Percentiles rank a stretch among this genome's conserved stretches.
These are phyloP conservation scores for Acromyrmex heyeri DNA, from an alignment of 1,140 invertebrate genomes.

Conservation along the genomic window DNA sequence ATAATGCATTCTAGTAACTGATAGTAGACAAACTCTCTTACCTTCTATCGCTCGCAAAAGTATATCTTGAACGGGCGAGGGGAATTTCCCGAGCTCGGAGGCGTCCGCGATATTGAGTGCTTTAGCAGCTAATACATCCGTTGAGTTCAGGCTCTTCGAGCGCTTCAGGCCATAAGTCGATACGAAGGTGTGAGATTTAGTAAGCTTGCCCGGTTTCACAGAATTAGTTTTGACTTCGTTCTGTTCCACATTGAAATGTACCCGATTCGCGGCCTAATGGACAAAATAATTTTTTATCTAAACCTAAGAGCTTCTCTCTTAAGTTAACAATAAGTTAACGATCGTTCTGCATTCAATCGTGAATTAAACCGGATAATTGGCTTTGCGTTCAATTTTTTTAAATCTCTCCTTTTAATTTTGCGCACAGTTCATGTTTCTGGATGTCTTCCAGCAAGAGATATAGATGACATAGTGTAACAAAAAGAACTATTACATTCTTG, in stretches of 20 bases:
- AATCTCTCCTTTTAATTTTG: neutral
- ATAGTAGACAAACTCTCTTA: constrained; percentile 70
- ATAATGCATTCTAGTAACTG: neutral
- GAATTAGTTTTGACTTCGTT: constrained; percentile 76
- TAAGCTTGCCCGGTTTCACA: constrained; percentile 83
- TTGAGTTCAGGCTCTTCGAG: constrained; percentile 93
- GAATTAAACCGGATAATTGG: neutral
- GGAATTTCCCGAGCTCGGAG: constrained; percentile 91
- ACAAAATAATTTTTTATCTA: neutral
- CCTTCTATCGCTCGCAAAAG: constrained; percentile 91
- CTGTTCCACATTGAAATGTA: constrained; percentile 86
- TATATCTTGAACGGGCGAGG: constrained; percentile 90
- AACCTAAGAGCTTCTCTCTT: neutral
- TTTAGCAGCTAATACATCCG: constrained; percentile 87
- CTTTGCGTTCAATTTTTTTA: neutral
- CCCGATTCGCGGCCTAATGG: constrained; percentile 85
- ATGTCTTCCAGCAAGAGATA: too few relatives aligned
- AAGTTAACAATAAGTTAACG: neutral
- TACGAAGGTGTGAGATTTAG: constrained; percentile 84
- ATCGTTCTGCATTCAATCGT: neutral
- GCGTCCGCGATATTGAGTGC: constrained; percentile 89
- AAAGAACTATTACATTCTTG: too few relatives aligned
- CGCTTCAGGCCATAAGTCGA: constrained; percentile 90
- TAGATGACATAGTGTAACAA: too few relatives aligned
- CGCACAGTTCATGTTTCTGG: neutral